These are phyloP conservation scores for Pyralis farinalis DNA, from an alignment of 2,888 invertebrate genomes.

Conservation along the genomic window DNA sequence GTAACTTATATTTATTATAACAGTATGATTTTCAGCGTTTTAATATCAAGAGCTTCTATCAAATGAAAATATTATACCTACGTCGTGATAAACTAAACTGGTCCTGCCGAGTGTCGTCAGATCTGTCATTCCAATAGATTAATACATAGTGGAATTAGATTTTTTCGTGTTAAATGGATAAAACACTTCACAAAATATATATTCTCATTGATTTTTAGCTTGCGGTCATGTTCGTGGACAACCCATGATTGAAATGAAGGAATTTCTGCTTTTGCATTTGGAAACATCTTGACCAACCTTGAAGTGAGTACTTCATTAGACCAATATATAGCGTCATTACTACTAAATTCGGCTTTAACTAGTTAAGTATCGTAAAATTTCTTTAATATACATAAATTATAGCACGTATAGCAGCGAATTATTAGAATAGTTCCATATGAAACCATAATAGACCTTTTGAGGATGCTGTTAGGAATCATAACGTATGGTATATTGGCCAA, in stretches of 20 bases:
- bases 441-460: too few relatives aligned
- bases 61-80: neutral
- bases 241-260: slow-evolving; percentile 63
- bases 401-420: slow-evolving; percentile 18
- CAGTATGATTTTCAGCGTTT: slow-evolving; percentile 21
- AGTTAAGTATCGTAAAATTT: neutral
- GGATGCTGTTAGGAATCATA: too few relatives aligned
- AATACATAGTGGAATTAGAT: slow-evolving; percentile 43
- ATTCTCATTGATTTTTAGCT: slow-evolving; percentile 41
- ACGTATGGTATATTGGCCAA: slow-evolving; percentile 19
- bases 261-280: slow-evolving; percentile 52
- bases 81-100: slow-evolving; percentile 50
- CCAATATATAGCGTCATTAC: slow-evolving; percentile 30
- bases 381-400: neutral
- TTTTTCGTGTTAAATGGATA: slow-evolving; percentile 16
- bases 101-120: slow-evolving; percentile 72
- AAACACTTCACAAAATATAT: slow-evolving; percentile 11
- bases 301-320: slow-evolving; percentile 61
- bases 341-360: slow-evolving; percentile 16
- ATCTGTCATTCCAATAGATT: slow-evolving; percentile 70
- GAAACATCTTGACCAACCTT: slow-evolving; percentile 78
- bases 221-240: slow-evolving; percentile 32
- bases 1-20: slow-evolving; percentile 13
- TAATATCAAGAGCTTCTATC: neutral
- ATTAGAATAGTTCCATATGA: too few relatives aligned